Evolutionary conservation across 2,113 vertebrate species (phyloP), one percentile per base, ranked within the genome.

Genomic region (Willisornis vidua): DNA sequence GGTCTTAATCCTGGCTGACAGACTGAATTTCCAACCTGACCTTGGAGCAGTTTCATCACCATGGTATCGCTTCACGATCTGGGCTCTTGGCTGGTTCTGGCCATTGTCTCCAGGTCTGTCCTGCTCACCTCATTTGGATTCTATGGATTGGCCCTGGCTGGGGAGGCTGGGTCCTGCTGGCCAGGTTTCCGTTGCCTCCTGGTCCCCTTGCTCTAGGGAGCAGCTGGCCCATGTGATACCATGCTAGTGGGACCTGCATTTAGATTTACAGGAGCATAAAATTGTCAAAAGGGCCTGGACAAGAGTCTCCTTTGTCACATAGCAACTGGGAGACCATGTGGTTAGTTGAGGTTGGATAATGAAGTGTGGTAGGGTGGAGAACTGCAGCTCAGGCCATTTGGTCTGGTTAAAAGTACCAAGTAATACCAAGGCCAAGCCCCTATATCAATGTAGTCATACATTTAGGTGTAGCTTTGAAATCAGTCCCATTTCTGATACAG

Each of bases 161-260:
- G 65, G 63, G 59, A 72, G 37, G 23, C 4, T 68, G 19, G 9
- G 26, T 24, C 11, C 13, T 84, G 31, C 25, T 68, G 7, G 4
- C 14, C 8, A 37, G 46, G 55, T 35, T 87, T 41, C 33, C 8
- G 14, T 57, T 31, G 6, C 5, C 7, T 89, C 13, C 29, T 59
- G 59, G 8, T 73, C 19, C 4, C 23, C 19, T 48, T 51, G 28
- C 14, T 48, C 65, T 67, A n/a, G 12, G 48, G 19, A 55, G 10
- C 5, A 70, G 31, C 12, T 51, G 22, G 28, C 1, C 13, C 62
- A 4, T 31, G 23, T 45, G 19, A 7, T 54, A 14, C 46, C 0
- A 1, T 55, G 39, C 10, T 3, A 57, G 26, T 0, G 0, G 22
- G n/a, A 58, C 2, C 2, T 33, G 9, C 4, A 14, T 89, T 75